Percentiles rank a stretch among this genome's conserved stretches.
These are phyloP conservation scores for Bucco capensis DNA, from an alignment of 2,113 vertebrate species.

Conservation along the genomic window DNA sequence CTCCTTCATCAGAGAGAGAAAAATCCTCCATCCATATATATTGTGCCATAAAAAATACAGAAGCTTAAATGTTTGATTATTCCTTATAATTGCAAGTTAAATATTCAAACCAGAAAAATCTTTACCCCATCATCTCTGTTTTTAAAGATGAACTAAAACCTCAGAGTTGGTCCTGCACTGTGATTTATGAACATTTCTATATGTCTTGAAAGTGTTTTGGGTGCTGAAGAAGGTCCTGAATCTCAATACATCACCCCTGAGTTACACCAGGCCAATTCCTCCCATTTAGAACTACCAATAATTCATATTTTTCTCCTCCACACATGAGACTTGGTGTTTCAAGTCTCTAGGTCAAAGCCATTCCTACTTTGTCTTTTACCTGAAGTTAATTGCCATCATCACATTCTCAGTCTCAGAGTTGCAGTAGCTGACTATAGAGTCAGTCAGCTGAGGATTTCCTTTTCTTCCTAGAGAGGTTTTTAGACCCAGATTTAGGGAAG, in stretches of 20 bases:
- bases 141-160: constrained; percentile 33
- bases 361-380: neutral
- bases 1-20: constrained; percentile 33
- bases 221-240: neutral
- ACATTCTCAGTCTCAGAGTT: neutral
- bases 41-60: constrained; percentile 47
- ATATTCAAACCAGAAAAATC: constrained; percentile 45
- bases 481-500: neutral
- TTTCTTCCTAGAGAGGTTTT: neutral
- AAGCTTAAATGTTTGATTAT: constrained; percentile 55
- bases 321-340: neutral
- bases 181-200: neutral
- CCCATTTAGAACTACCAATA: neutral
- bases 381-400: neutral
- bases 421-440: neutral
- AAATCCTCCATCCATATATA: neutral
- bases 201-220: neutral
- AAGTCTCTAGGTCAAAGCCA: neutral
- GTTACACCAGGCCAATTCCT: neutral
- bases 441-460: neutral
- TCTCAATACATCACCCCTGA: neutral
- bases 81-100: constrained; percentile 45
- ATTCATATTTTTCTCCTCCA: neutral
- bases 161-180: neutral
- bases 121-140: neutral